Base-by-base conservation (phyloP, 2,113 vertebrate species). In the Hemibates koningsi region DNA sequence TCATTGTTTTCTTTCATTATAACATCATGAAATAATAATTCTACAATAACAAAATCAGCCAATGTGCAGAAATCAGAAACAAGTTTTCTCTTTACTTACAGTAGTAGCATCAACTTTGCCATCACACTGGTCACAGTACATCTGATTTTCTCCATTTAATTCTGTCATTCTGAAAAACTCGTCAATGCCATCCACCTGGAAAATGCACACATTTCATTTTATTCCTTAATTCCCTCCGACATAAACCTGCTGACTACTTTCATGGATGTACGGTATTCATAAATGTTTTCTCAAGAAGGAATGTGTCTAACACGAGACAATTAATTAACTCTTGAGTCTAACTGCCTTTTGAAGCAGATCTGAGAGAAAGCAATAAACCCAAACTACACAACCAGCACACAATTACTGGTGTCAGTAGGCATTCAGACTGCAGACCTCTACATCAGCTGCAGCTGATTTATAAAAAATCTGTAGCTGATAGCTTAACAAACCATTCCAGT, bases 241-340 rank as follows among this genome's bases (percentile, higher is more conserved):
- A 27, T 24, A 61, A 61, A 61, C 27, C 5, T 7, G 1, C 13
- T 16, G 66, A 73, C 21, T 45, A 9, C 13, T 71, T 71, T 45
- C 19, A 27, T 0, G 0, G 36, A 1, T 38, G 5, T 7, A 63
- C 0, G 3, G 14, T 36, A 63, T 63, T 34, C 41, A 73, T 0
- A 27, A 1, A 45, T 45, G 8, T 0, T 61, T 73, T 29, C 21
- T 76, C 21, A 76, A 7, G 21, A 0, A 29, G 4, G 9, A 76
- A 73, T 29, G 14, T 5, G 0, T 29, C 14, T 48, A 76, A 48
- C 9, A 29, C 0, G 1, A 48, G 9, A 29, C 41, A 76, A 29
- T 29, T 45, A 45, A 73, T 29, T 45, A 29, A 48, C 24, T 0
- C 24, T 29, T 48, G 24, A 76, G 41, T 48, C 9, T 19, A 1